Conservation (phyloP, 2,113 vertebrate genomes). For the Gasterosteus nipponicus region DNA sequence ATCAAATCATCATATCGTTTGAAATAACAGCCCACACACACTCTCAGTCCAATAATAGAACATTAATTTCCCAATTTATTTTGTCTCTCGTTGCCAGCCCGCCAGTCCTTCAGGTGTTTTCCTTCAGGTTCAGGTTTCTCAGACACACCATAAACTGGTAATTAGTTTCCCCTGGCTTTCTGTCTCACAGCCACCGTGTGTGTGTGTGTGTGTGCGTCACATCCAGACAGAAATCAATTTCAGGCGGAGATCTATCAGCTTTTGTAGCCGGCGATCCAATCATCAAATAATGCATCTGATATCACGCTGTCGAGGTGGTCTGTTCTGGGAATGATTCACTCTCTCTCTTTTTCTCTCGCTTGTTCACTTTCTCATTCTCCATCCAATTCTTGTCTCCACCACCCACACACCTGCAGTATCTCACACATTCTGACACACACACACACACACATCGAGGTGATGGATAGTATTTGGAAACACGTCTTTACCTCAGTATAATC, state of each 20-base stretch:
- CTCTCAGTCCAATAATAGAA: constrained; percentile 67
- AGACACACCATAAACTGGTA: constrained; percentile 73
- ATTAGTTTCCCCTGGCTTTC: constrained; percentile 76
- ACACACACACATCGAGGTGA: constrained; percentile 41
- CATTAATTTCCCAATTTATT: constrained; percentile 77
- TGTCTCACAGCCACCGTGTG: constrained; percentile 46
- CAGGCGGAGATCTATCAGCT: constrained; percentile 78
- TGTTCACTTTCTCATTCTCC: constrained; percentile 36
- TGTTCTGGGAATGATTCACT: constrained; percentile 76
- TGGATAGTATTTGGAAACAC: constrained; percentile 67
- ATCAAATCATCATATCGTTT: constrained; percentile 57
- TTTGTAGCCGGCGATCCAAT: constrained; percentile 79
- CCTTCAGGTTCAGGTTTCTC: constrained; percentile 70
- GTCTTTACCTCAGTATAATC: constrained; percentile 60
- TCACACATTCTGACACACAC: constrained; percentile 41
- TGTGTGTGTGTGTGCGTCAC: constrained; percentile 54
- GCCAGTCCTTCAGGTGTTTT: constrained; percentile 78
- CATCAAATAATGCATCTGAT: constrained; percentile 80
- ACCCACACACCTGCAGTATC: constrained; percentile 60
- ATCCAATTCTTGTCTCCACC: constrained; percentile 46
- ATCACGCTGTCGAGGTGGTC: constrained; percentile 77
- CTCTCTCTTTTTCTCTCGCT: constrained; percentile 45
- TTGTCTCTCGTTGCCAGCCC: constrained; percentile 62
- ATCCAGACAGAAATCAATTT: constrained; percentile 81
- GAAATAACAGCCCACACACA: constrained; percentile 47